Base-by-base conservation (phyloP, 1,140 invertebrate genomes). In the Drosophila triauraria region DNA sequence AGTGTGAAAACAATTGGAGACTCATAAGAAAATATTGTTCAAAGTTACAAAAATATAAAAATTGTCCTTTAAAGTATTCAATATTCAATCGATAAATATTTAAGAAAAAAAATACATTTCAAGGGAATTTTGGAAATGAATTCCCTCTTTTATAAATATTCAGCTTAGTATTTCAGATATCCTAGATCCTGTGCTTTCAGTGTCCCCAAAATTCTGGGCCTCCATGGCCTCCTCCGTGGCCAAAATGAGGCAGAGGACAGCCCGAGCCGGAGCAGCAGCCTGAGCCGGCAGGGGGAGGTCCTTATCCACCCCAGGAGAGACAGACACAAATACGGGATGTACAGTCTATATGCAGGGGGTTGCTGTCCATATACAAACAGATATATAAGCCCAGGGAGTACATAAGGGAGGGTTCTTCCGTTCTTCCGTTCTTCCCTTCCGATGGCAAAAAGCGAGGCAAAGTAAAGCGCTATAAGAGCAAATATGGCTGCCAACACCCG, bases 401-500 rank as follows among this genome's bases (percentile, higher is more conserved):
- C 51, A 62, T 30, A 78, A 35, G 57, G 65, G 74, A 77, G 75
- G 75, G 57, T 76, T 59, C 56, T 43, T 38, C 23, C 54, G 56
- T 42, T 69, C 20, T 20, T 38, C 23, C 54, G 56, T 46, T 69
- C 20, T 20, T 38, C 23, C 54, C 48, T 46, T 69, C 43, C 38
- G 44, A 23, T 47, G 67, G 60, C 67, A 84, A 84, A 81, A 90
- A 88, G 85, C 80, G 62, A 70, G 67, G 62, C 63, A 90, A 82
- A 87, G 88, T 86, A 87, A 91, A 86, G 87, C 82, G 86, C 86
- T 83, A 83, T 82, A 91, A 91, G 90, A 91, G 88, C 91, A 91
- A 91, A 91, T 91, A 91, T 91, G 88, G 88, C 88, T 92, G 88
- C 88, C 88, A 91, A 91, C 90, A 91, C 88, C 88, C 91, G 88